phyloP scores from a whole-genome alignment of 1,140 invertebrate species.

The Achatina immaculata region DNA sequence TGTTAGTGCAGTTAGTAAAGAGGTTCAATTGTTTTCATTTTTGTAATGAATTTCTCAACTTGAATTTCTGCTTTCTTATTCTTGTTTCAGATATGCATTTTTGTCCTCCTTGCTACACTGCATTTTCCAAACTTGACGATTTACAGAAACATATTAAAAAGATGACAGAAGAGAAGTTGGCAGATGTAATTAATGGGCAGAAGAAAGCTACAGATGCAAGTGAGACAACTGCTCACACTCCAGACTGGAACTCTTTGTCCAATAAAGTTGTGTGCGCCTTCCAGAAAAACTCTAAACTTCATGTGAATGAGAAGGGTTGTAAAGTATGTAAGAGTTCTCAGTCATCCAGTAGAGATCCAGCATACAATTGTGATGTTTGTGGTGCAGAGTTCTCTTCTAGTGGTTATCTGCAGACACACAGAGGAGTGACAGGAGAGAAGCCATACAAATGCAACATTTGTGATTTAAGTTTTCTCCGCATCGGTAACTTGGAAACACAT shows the following conservation, averaged over 20 bases:
- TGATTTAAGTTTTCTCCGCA: background rate
- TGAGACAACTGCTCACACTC: background rate
- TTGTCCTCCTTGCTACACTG: background rate
- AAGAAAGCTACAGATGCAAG: background rate
- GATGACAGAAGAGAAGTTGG: background rate
- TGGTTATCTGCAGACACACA: background rate
- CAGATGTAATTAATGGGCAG: background rate
- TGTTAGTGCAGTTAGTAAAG: too few relatives aligned
- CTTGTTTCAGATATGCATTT: background rate
- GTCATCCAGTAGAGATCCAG: background rate
- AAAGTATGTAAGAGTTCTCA: background rate
- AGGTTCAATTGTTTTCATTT: too few relatives aligned
- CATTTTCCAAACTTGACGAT: background rate
- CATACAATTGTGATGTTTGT: background rate
- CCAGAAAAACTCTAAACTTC: background rate
- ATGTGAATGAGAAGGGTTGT: background rate
- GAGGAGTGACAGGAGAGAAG: background rate
- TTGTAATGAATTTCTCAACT: too few relatives aligned
- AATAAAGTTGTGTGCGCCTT: background rate
- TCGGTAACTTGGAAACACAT: background rate
- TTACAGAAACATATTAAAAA: background rate
- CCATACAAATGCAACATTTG: background rate
- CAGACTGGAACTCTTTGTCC: background rate
- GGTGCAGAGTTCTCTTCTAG: background rate
- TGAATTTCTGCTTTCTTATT: too few relatives aligned